Evolutionary conservation across 2,797 vertebrate species (phyloP).

Genomic region (Notoglanidium macrostoma): DNA sequence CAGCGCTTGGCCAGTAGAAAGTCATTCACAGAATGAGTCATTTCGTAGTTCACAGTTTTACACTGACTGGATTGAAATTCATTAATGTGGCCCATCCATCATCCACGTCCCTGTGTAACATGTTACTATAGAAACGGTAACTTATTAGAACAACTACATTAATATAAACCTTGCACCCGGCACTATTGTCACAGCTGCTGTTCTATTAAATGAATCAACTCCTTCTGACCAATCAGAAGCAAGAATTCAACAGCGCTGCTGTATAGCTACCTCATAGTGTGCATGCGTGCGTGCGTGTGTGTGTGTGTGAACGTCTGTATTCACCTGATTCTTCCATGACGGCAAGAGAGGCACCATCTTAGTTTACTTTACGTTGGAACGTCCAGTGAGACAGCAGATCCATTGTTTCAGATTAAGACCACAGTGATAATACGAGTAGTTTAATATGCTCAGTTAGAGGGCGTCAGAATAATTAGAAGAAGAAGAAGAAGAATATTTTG

Average conservation of each 20-base stretch:
- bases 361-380: too few relatives aligned
- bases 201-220: neutral
- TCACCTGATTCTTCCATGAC: too few relatives aligned
- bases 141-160: neutral
- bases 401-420: too few relatives aligned
- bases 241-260: neutral
- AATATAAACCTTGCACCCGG: neutral
- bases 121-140: neutral
- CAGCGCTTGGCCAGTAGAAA: neutral
- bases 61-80: neutral
- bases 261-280: neutral
- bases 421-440: too few relatives aligned
- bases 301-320: too few relatives aligned
- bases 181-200: neutral
- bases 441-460: too few relatives aligned
- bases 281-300: too few relatives aligned
- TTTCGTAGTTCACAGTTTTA: neutral
- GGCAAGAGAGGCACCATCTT: too few relatives aligned
- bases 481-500: too few relatives aligned
- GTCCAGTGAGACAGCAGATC: too few relatives aligned
- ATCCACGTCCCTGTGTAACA: neutral
- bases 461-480: too few relatives aligned
- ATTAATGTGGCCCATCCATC: neutral
- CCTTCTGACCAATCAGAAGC: neutral
- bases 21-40: neutral